Conservation (phyloP, 2,888 invertebrate genomes). For the Tipula confusa region DNA sequence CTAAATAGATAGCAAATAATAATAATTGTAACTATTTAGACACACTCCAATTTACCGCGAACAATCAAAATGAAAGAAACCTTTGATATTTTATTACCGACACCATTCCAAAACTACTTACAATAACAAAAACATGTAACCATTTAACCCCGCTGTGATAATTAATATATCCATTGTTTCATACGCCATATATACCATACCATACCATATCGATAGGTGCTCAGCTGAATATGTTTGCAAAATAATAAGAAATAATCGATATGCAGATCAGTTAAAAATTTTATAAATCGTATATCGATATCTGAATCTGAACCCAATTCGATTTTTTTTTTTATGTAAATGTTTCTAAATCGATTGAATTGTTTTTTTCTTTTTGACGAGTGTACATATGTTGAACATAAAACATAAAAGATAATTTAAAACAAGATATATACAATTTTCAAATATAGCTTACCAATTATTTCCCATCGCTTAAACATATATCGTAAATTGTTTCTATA, state of each 20-base stretch:
- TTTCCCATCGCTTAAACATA: not conserved
- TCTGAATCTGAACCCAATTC: conserved; percentile 25
- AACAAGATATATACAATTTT: not conserved
- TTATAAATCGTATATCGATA: not conserved
- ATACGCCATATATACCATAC: not conserved
- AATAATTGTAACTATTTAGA: not conserved
- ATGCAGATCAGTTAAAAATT: conserved; percentile 5
- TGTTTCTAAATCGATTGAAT: not conserved
- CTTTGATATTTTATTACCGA: not conserved
- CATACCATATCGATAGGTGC: not conserved
- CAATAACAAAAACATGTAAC: not conserved
- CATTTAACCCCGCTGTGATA: not conserved
- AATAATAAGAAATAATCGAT: not conserved
- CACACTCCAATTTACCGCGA: not conserved
- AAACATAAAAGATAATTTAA: not conserved
- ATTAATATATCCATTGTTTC: conserved; percentile 6
- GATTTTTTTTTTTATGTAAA: not conserved
- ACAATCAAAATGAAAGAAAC: not conserved
- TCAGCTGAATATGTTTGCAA: not conserved
- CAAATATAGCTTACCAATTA: not conserved
- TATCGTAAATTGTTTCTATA: not conserved
- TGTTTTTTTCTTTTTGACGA: not conserved
- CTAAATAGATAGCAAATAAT: too few relatives aligned
- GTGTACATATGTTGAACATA: not conserved
- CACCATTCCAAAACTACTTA: not conserved